These are phyloP conservation scores for Iguana delicatissima DNA, from an alignment of 2,797 vertebrate genomes.

Conservation along the genomic window DNA sequence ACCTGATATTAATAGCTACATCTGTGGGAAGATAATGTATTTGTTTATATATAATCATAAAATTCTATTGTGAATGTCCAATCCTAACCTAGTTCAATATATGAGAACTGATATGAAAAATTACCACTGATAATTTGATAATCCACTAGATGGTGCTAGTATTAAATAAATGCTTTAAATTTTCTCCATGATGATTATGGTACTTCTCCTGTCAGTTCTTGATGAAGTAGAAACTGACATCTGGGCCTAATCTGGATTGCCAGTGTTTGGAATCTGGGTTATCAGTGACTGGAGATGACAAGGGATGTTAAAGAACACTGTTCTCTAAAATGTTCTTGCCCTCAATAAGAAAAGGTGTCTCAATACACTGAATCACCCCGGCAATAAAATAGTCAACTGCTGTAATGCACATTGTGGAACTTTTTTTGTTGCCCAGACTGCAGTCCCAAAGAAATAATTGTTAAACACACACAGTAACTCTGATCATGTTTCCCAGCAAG, in stretches of 20 bases:
- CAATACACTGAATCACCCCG: too few relatives aligned
- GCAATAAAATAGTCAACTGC: too few relatives aligned
- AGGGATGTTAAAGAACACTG: background rate
- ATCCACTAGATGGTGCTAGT: slow-evolving; percentile 71
- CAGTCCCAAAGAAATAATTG: too few relatives aligned
- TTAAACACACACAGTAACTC: too few relatives aligned
- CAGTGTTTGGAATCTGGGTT: too few relatives aligned
- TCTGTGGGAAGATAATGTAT: background rate
- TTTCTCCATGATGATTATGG: background rate
- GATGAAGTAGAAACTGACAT: background rate
- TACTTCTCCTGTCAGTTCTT: background rate
- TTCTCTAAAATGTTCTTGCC: background rate
- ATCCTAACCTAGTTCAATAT: background rate
- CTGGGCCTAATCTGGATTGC: background rate
- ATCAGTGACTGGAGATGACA: too few relatives aligned
- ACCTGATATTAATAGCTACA: background rate
- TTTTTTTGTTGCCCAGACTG: too few relatives aligned
- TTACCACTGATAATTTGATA: accelerated
- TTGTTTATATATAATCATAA: background rate
- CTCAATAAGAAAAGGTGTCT: too few relatives aligned
- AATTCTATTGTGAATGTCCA: background rate
- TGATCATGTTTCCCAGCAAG: too few relatives aligned
- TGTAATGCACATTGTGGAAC: too few relatives aligned
- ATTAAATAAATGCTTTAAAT: background rate
- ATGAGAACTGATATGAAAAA: background rate